Evolutionary conservation across 92 coral and sea anemone genomes (phyloP), one percentile per base, ranked within the genome.

Genomic region (Palythoa grandis): DNA sequence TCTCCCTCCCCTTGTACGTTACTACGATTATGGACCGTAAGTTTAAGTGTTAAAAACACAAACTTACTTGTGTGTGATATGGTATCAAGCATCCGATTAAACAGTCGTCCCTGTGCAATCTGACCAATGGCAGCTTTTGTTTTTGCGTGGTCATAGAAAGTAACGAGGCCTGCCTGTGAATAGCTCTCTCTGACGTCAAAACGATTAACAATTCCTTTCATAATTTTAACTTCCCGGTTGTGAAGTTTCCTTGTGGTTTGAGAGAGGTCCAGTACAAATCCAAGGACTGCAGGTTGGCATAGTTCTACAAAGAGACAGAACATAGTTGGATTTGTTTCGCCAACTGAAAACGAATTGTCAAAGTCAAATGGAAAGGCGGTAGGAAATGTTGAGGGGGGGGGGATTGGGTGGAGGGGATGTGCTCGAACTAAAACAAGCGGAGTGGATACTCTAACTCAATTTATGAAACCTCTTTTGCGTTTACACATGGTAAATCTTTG

Each of bases 241-340:
- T 77, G 69, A 19, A 11, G 7, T 1, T 17, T 2, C 16, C 1
- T 56, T 25, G 82, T 77, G 23, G 82, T 56, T 54, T 14, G 47
- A 57, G 82, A 77, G 22, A 54, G 4, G 38, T 77, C 82, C 4
- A 77, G 53, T 52, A 77, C 15, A 77, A 77, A 77, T 37, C 82
- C 82, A 57, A 77, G 47, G 50, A 23, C 0, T 14, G 82, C 82
- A 29, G 69, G 69, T 56, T 16, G 4, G 69, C 82, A 77, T 7
- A 7, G 5, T 17, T 74, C 53, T 20, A 9, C 17, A 22, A 6
- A 74, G 20, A 23, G 47, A 52, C 22, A 23, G 47, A 52, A 20
- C 1, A 48, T 10, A 52, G 48, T 22, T 43, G 50, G 50, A 8
- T 43, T 43, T 43, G 50, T 43, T 3, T 43, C 50, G 50, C 9